A percentile compares a stretch with the other conserved stretches of the same genome.
phyloP scores from a whole-genome alignment of 2,113 vertebrate genomes.

The Cynoglossus semilaevis region DNA sequence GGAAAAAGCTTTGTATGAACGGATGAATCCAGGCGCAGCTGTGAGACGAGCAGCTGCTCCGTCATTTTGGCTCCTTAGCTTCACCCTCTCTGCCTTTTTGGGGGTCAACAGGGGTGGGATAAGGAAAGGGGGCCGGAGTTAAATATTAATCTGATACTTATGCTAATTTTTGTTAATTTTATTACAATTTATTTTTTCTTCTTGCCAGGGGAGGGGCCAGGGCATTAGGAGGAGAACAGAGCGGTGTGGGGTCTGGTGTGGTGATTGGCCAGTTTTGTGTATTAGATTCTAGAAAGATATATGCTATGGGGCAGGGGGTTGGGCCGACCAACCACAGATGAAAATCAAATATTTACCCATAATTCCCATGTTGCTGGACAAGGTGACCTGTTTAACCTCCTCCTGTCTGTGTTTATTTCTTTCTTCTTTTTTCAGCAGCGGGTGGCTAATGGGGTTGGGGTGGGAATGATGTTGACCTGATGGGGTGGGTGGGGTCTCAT shows the following conservation, averaged over 20 bases:
- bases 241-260: slow-evolving; percentile 3
- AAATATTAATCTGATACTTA: slow-evolving; percentile 67
- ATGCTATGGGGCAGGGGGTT: slow-evolving; percentile 19
- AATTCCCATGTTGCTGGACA: slow-evolving; percentile 65
- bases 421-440: slow-evolving; percentile 19
- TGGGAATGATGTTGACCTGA: slow-evolving; percentile 7
- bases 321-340: slow-evolving; percentile 35
- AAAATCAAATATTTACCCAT: slow-evolving; percentile 59
- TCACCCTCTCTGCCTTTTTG: slow-evolving; percentile 62
- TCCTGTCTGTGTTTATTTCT: slow-evolving; percentile 29
- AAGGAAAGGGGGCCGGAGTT: not conserved
- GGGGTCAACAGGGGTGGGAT: slow-evolving; percentile 8
- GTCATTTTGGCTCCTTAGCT: slow-evolving; percentile 45
- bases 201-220: slow-evolving; percentile 39
- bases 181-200: slow-evolving; percentile 62
- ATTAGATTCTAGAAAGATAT: slow-evolving; percentile 63
- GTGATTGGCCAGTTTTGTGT: slow-evolving; percentile 52
- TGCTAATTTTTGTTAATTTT: slow-evolving; percentile 69
- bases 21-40: slow-evolving; percentile 42
- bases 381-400: slow-evolving; percentile 66
- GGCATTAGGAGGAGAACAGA: slow-evolving; percentile 4
- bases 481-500: slow-evolving; percentile 13
- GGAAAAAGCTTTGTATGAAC: slow-evolving; percentile 6
- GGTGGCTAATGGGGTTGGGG: slow-evolving; percentile 29
- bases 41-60: slow-evolving; percentile 24